A percentile compares a stretch with the other conserved stretches of the same genome.
These are phyloP conservation scores for Lepeophtheirus salmonis DNA, from an alignment of 1,140 invertebrate genomes.

Conservation along the genomic window DNA sequence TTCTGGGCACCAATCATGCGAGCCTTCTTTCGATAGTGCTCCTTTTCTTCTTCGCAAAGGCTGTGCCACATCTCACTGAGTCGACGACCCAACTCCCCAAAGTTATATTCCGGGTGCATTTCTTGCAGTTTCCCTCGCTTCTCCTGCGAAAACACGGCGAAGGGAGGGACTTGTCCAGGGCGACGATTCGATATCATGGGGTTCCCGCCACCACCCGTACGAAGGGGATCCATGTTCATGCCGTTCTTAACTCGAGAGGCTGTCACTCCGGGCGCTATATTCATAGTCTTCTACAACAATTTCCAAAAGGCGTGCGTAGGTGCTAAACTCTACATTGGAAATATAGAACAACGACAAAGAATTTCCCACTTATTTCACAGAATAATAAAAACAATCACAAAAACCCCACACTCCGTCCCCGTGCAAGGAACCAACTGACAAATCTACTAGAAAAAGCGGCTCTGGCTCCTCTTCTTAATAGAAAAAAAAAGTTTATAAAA, in stretches of 20 bases:
- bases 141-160: constrained; percentile 6
- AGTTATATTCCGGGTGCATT: not conserved
- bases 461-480: too few species aligned
- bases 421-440: too few species aligned
- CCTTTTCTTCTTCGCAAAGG: constrained; percentile 7
- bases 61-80: constrained; percentile 8
- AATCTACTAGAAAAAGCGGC: too few species aligned
- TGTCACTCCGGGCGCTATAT: not conserved
- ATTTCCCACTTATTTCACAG: too few species aligned
- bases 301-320: too few species aligned
- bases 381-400: too few species aligned
- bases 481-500: too few species aligned
- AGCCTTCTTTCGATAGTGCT: not conserved
- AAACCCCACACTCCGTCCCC: too few species aligned
- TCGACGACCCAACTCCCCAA: not conserved
- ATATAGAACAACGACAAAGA: too few species aligned
- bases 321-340: too few species aligned
- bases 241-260: not conserved
- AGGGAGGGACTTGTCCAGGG: constrained; percentile 2
- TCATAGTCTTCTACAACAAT: too few species aligned
- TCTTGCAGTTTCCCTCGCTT: not conserved
- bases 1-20: not conserved
- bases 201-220: not conserved
- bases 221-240: too few species aligned
- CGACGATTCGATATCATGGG: not conserved